Conservation (phyloP, 2,113 vertebrate genomes). For the Hyperoodon ampullatus region DNA sequence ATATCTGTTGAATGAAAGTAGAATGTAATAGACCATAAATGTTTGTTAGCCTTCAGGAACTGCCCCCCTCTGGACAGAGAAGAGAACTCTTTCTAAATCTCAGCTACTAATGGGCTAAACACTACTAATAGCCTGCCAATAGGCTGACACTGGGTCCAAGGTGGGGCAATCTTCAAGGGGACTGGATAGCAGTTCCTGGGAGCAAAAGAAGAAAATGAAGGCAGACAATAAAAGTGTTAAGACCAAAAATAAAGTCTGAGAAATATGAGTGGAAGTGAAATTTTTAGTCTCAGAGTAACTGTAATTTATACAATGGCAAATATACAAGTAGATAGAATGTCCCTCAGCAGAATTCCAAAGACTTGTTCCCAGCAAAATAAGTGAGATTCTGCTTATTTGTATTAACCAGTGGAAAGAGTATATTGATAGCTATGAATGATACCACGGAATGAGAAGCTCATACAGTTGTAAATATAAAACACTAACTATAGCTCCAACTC, state of each 20-base stretch:
- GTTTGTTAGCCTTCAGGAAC: background rate
- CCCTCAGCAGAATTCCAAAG: background rate
- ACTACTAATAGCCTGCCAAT: background rate
- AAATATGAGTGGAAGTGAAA: background rate
- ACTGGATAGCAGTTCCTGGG: background rate
- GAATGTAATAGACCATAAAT: background rate
- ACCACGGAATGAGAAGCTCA: background rate
- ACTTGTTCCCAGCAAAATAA: background rate
- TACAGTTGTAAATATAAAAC: background rate
- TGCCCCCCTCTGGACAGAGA: background rate
- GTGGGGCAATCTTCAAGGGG: background rate
- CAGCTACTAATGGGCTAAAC: background rate
- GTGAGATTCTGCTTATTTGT: background rate
- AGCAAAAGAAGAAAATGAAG: background rate
- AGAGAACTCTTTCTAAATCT: constrained; percentile 4
- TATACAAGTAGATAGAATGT: background rate
- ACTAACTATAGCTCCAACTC: background rate
- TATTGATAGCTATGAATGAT: background rate
- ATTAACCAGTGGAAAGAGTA: background rate
- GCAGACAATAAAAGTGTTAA: background rate
- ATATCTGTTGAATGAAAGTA: background rate
- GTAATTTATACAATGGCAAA: background rate
- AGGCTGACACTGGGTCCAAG: background rate
- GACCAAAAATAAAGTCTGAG: background rate
- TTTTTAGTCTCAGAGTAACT: background rate